Evolutionary conservation across 1,140 invertebrate genomes (phyloP), one percentile per base, ranked within the genome.

Genomic region (Sitophilus oryzae): DNA sequence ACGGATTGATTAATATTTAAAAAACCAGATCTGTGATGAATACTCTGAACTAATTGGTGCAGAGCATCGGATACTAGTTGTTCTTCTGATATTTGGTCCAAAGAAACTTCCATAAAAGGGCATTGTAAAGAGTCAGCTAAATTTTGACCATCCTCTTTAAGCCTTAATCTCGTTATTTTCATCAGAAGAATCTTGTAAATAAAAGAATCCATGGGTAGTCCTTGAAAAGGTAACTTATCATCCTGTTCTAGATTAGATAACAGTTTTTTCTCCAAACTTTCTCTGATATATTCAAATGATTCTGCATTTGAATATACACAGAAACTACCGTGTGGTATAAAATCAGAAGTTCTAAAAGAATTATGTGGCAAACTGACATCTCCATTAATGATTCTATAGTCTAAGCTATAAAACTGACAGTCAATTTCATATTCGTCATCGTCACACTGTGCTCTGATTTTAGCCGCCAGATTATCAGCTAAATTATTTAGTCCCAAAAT

Each of bases 221-320:
- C 90, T 67, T 79, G 77, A 67, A 92, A 89, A 11, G 87, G 85
- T 45, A 88, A 70, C 59, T 90, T 84, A 66, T 95, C 91, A 65
- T 94, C 91, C 66, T 91, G 85, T 69, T 93, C 89, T 48, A 95
- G 76, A 79, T 93, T 94, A 2, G 89, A 90, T 0, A 96, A 72
- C 4, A 96, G 74, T 9, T 91, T 95, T 71, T 93, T 93, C 67
- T 96, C 91, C 54, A 96, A 77, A 69, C 91, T 93, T 55, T 88
- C 86, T 61, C 91, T 80, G 35, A 97, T 85, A 69, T 93, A 96
- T 63, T 96, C 92, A 67, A 96, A 88, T 1, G 90, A 90, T 62
- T 91, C 85, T 58, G 88, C 85, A 67, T 93, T 91, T 60, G 91
- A 90, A 73, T 92, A 98, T 20, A 96, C 88, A 70, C 88, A 90